Conservation (phyloP, 30 jellyfish, hydroid and myxozoan species). For the Pelagia noctiluca region DNA sequence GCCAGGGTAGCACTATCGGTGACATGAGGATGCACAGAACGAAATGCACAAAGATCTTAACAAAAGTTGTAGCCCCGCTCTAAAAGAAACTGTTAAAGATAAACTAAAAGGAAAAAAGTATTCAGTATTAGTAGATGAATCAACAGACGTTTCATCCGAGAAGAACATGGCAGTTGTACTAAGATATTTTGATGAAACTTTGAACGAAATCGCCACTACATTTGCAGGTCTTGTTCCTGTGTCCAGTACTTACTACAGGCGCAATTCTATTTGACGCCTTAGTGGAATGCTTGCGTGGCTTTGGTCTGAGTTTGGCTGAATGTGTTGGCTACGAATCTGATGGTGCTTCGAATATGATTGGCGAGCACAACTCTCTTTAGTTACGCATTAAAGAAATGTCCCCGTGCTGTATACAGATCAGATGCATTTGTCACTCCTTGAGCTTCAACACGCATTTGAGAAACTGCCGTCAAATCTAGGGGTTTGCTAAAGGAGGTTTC, state of each 20-base stretch:
- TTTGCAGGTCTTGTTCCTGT: constrained; percentile 12
- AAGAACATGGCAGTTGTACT: constrained; percentile 47
- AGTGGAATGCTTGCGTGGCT: constrained; percentile 3
- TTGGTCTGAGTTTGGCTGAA: constrained; percentile 40
- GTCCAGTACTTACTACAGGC: not conserved
- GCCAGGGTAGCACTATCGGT: constrained; percentile 45
- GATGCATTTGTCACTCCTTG: constrained; percentile 74
- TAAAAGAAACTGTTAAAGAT: constrained; percentile 22
- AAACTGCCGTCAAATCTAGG: constrained; percentile 69
- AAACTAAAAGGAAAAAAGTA: constrained; percentile 44
- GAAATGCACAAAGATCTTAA: constrained; percentile 46
- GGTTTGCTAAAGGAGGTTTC: constrained; percentile 41
- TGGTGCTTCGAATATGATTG: constrained; percentile 72
- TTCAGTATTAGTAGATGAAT: constrained; percentile 51
- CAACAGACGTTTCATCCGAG: constrained; percentile 52
- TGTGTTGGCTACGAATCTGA: constrained; percentile 58
- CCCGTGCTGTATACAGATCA: constrained; percentile 53
- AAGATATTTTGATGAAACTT: constrained; percentile 28
- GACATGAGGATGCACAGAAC: constrained; percentile 58
- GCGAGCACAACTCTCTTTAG: constrained; percentile 67
- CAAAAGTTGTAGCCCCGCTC: constrained; percentile 69
- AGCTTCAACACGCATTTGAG: constrained; percentile 14
- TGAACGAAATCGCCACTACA: not conserved
- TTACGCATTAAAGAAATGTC: constrained; percentile 53
- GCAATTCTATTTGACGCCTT: constrained; percentile 26